Evolutionary conservation across 2,797 vertebrate species (phyloP).

Genomic region (Champsocephalus esox): DNA sequence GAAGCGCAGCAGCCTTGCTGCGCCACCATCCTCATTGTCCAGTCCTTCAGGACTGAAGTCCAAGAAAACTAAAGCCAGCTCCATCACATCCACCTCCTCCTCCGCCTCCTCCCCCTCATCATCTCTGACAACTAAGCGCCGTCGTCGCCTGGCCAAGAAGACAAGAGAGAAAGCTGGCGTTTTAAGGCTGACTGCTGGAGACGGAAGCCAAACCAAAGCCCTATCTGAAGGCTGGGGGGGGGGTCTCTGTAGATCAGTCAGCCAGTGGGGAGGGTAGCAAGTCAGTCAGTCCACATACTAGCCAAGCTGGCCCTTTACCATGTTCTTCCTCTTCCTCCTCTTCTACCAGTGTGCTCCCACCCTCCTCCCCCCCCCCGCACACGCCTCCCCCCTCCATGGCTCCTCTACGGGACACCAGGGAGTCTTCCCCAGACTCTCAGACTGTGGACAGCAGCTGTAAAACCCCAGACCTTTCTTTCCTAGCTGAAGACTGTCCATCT

Average conservation of each 20-base stretch:
- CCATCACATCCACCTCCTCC: conserved; percentile 87
- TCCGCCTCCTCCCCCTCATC: conserved; percentile 86
- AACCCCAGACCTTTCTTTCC: conserved; percentile 90
- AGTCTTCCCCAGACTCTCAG: conserved; percentile 92
- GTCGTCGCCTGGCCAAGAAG: conserved; percentile 84
- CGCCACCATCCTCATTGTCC: conserved; percentile 64
- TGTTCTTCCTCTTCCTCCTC: conserved; percentile 88
- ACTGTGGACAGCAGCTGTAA: conserved; percentile 95
- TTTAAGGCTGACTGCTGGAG: conserved; percentile 37
- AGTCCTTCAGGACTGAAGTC: conserved; percentile 69
- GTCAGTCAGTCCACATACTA: conserved; percentile 76
- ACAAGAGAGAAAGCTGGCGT: conserved; percentile 68
- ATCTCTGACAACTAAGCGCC: conserved; percentile 81
- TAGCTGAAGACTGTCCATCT: conserved; percentile 83
- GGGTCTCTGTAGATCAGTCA: conserved; percentile 71
- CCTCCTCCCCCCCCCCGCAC: conserved; percentile 85
- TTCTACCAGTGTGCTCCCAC: conserved; percentile 79
- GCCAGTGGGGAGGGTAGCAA: conserved; percentile 68
- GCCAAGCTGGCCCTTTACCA: conserved; percentile 75
- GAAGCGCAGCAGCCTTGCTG: conserved; percentile 75
- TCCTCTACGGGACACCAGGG: conserved; percentile 82
- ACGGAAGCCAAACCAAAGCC: conserved; percentile 61
- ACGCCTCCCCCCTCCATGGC: conserved; percentile 85
- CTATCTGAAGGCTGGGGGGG: conserved; percentile 70
- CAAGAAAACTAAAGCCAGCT: conserved; percentile 85